These are phyloP conservation scores for Anthopleura sola DNA, from an alignment of 64 coral and sea anemone species.

Conservation along the genomic window DNA sequence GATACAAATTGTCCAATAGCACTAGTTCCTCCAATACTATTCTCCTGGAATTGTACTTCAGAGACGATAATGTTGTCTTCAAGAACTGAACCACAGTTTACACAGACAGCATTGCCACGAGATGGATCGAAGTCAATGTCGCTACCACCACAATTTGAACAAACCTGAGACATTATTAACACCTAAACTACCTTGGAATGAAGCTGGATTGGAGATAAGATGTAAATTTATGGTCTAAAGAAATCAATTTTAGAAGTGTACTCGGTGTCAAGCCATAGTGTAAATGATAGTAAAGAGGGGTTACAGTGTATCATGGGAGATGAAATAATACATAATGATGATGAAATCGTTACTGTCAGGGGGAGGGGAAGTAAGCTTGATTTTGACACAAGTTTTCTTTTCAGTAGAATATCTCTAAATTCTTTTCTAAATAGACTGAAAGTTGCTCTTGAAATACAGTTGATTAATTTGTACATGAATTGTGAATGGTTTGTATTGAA, in stretches of 20 bases:
- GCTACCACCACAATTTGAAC: slow-evolving; percentile 97
- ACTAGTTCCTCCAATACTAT: slow-evolving; percentile 87
- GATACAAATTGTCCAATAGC: slow-evolving; percentile 98
- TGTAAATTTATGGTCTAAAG: not conserved
- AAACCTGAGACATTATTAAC: slow-evolving; percentile 80
- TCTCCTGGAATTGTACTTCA: slow-evolving; percentile 97
- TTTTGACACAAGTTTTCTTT: not conserved
- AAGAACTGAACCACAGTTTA: slow-evolving; percentile 91
- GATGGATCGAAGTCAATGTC: slow-evolving; percentile 92
- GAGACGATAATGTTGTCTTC: slow-evolving; percentile 97
- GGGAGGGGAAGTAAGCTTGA: not conserved
- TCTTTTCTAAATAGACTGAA: not conserved
- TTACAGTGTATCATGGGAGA: not conserved
- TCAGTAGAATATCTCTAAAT: not conserved
- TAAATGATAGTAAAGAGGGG: not conserved
- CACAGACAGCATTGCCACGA: slow-evolving; percentile 93
- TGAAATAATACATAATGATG: too few relatives aligned
- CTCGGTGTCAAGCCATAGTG: not conserved
- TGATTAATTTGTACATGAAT: not conserved
- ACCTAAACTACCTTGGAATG: not conserved
- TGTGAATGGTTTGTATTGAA: too few relatives aligned
- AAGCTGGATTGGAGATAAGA: not conserved
- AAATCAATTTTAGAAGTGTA: not conserved
- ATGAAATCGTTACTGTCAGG: not conserved
- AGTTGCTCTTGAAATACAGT: not conserved